Conservation (phyloP, 2,113 vertebrate genomes). For the Camelus bactrianus region DNA sequence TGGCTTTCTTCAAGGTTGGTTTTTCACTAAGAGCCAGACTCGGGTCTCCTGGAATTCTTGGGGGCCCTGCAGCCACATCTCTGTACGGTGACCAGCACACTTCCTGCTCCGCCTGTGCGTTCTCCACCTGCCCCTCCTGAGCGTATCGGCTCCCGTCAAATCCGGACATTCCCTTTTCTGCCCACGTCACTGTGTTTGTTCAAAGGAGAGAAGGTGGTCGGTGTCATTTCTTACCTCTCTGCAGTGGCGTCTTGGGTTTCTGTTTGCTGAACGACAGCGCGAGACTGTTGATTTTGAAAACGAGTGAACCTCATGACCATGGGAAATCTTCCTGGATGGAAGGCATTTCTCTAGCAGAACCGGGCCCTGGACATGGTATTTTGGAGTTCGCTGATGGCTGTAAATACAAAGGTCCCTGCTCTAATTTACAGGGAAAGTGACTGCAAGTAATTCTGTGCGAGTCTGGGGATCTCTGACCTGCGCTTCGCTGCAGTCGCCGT, state of each 20-base stretch:
- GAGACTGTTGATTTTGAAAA: background rate
- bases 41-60: constrained; percentile 16
- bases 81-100: background rate
- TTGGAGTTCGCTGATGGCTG: background rate
- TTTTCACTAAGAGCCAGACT: background rate
- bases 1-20: background rate
- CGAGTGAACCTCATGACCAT: background rate
- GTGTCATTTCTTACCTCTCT: background rate
- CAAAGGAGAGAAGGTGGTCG: background rate
- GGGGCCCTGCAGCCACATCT: background rate
- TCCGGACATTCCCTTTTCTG: background rate
- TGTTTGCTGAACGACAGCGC: background rate
- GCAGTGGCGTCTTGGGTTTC: background rate
- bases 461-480: background rate
- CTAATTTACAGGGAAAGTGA: background rate
- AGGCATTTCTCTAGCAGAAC: background rate
- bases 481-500: too few species aligned
- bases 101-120: background rate
- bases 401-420: background rate
- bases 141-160: background rate
- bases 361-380: background rate
- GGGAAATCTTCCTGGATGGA: background rate
- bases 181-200: background rate
- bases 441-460: background rate
- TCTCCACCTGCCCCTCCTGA: background rate